Conservation (phyloP, 2,797 vertebrate genomes). For the Dendrocincla fuliginosa region DNA sequence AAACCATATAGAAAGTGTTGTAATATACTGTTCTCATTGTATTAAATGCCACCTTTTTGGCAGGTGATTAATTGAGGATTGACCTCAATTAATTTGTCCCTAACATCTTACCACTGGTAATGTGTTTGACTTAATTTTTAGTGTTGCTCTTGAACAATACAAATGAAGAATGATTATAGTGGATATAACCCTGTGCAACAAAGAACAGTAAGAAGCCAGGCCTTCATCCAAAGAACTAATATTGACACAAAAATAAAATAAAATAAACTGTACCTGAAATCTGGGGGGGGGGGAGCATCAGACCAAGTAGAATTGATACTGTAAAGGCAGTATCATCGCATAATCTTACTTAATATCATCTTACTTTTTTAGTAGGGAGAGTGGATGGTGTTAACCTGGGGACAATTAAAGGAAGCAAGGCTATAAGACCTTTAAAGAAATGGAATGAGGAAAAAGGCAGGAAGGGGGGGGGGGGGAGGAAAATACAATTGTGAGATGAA, state of each 20-base stretch:
- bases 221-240: not conserved
- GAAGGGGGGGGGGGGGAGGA: accelerated
- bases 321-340: not conserved
- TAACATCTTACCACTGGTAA: not conserved
- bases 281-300: not conserved
- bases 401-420: not conserved
- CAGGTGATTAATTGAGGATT: not conserved
- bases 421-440: not conserved
- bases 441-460: not conserved
- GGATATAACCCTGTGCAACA: not conserved
- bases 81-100: not conserved
- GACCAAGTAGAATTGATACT: not conserved
- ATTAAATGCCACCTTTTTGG: not conserved
- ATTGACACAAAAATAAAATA: not conserved
- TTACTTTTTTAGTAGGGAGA: not conserved
- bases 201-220: not conserved
- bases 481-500: not conserved
- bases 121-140: not conserved
- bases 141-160: not conserved
- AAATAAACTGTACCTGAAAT: not conserved
- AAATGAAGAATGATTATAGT: not conserved
- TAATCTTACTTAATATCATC: not conserved
- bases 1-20: not conserved
- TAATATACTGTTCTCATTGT: not conserved
- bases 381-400: not conserved